phyloP scores from a whole-genome alignment of 2,113 vertebrate species.

The Macquaria ambigua region DNA sequence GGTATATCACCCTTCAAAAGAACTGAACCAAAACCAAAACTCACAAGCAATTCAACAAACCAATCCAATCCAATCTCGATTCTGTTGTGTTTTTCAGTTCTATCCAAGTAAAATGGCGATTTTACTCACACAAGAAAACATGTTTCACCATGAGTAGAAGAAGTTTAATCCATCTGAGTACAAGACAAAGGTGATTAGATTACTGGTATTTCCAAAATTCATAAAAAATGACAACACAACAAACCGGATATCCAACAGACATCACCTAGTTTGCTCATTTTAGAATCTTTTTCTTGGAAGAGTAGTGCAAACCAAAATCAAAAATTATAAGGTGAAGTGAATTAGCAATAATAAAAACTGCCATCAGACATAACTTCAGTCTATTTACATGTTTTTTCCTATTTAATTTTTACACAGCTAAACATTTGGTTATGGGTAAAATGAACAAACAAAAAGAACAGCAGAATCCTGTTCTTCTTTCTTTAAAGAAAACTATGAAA shows the following conservation, averaged over 20 bases:
- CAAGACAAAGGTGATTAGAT: constrained; percentile 77
- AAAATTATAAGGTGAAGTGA: constrained; percentile 69
- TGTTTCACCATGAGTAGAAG: constrained; percentile 80
- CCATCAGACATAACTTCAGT: constrained; percentile 71
- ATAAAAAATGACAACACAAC: constrained; percentile 76
- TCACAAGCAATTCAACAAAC: constrained; percentile 63
- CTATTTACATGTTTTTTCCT: constrained; percentile 77
- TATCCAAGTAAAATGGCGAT: constrained; percentile 70
- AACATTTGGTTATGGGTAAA: constrained; percentile 76
- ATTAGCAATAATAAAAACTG: constrained; percentile 73
- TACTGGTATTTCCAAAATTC: constrained; percentile 72
- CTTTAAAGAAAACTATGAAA: constrained; percentile 57
- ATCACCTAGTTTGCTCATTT: constrained; percentile 74
- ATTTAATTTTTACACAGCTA: constrained; percentile 74
- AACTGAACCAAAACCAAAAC: constrained; percentile 66
- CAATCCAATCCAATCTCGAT: constrained; percentile 43
- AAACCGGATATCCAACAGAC: constrained; percentile 77
- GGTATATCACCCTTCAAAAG: constrained; percentile 76
- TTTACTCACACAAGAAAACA: constrained; percentile 81
- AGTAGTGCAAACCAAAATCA: constrained; percentile 75
- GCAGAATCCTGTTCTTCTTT: constrained; percentile 58
- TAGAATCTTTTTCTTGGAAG: constrained; percentile 73
- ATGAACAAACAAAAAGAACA: constrained; percentile 46
- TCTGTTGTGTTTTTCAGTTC: constrained; percentile 55
- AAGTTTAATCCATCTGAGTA: constrained; percentile 77